Evolutionary conservation across 1,140 invertebrate genomes (phyloP), one percentile per base, ranked within the genome.

Genomic region (Eulimnadia texana): DNA sequence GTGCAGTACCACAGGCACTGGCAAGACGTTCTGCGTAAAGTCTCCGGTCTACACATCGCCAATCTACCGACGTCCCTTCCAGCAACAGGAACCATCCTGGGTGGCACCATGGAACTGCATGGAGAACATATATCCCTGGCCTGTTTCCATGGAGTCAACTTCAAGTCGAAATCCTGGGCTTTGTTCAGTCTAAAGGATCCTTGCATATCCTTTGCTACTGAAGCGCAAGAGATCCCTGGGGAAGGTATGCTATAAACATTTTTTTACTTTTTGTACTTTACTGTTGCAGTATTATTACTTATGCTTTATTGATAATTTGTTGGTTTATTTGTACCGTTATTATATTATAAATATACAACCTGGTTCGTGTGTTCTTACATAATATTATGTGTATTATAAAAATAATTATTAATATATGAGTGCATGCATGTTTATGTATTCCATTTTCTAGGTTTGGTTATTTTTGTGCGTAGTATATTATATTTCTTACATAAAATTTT

Each of bases 101-200:
- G 93, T 19, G 93, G 93, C 27, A 90, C 87, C n/a, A 87, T 93
- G 78, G 88, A 93, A 69, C 76, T 96, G 16, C 86, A 90, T 66
- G 79, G 79, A 22, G 89, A 85, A 27, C 92, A 94, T 70, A 90
- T 98, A 49, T 94, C 92, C 13, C 76, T 98, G 42, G 93, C 92
- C 6, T 97, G 93, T 73, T 98, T 97, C 77, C 92, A 97, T 73
- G 94, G 93, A 3, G 91, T 95, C 67, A 97, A 96, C 73, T 95
- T 98, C 73, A 93, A 93, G 66, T 86, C 92, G 27, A 97, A 96
- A 75, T 93, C 86, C 1, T 98, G 94, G 93, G 93, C 93, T 1
- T 70, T 97, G 27, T 98, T 98, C 72, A 94, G 89, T 63, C 76
- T 98, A 54, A 88, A 90, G 72, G 90, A 97, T 66, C 93, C 93